Conservation (phyloP, 2,888 invertebrate species). For the Pyrrhia umbra region DNA sequence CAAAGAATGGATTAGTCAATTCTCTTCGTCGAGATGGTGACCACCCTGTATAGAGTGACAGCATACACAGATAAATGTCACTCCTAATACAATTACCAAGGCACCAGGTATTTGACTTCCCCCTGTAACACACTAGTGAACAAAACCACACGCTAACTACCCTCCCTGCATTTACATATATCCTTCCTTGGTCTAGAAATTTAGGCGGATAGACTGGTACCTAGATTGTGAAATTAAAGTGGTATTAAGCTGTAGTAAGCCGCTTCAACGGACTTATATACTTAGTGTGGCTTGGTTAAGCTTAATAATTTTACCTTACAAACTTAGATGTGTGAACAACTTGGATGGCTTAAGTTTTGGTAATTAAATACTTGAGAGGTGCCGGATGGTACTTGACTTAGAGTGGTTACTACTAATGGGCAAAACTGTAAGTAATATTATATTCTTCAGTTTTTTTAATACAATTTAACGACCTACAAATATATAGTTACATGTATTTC, state of each 20-base stretch:
- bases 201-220: not conserved
- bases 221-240: slow-evolving; percentile 6
- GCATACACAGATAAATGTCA: slow-evolving; percentile 2
- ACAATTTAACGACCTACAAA: not conserved
- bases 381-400: not conserved
- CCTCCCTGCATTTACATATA: slow-evolving; percentile 32
- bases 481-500: not conserved
- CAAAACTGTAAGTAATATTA: not conserved
- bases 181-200: slow-evolving; percentile 14
- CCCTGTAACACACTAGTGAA: slow-evolving; percentile 1
- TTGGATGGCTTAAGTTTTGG: slow-evolving; percentile 31
- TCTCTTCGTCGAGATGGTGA: no score
- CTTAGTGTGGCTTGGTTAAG: slow-evolving; percentile 7
- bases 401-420: not conserved
- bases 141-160: slow-evolving; percentile 29
- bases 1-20: no score
- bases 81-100: slow-evolving; percentile 12
- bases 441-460: no score
- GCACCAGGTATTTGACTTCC: not conserved
- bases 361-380: not conserved
- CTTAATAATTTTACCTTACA: slow-evolving; percentile 51
- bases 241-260: slow-evolving; percentile 22
- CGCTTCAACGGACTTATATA: slow-evolving; percentile 26
- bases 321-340: slow-evolving; percentile 31
- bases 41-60: not conserved